These are phyloP conservation scores for Meloidogyne floridensis DNA, from an alignment of 1,140 invertebrate species.

Conservation along the genomic window DNA sequence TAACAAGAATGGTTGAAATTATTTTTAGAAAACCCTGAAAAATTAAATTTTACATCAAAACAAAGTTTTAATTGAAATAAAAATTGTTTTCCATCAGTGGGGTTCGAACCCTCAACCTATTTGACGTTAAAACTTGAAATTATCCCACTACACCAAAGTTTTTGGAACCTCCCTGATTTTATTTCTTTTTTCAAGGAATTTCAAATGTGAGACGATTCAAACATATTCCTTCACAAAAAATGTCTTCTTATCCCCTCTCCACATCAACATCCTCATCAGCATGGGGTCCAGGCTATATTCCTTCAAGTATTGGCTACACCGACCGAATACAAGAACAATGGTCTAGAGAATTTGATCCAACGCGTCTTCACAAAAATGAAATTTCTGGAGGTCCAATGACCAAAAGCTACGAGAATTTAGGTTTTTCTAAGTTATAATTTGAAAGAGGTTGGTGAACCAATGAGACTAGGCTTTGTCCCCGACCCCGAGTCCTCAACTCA, in stretches of 20 bases:
- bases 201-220: neutral
- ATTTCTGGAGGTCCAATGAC: conserved; percentile 38
- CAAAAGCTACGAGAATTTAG: conserved; percentile 33
- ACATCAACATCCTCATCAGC: neutral
- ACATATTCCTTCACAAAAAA: neutral
- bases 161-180: too few relatives aligned
- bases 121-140: too few relatives aligned
- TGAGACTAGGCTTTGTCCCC: too few relatives aligned
- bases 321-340: neutral
- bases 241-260: neutral
- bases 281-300: neutral
- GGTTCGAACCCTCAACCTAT: too few relatives aligned
- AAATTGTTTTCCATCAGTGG: too few relatives aligned
- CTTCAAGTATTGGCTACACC: neutral
- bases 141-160: too few relatives aligned
- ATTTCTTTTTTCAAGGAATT: neutral
- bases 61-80: too few relatives aligned
- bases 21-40: too few relatives aligned
- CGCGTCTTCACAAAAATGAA: conserved; percentile 35
- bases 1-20: too few relatives aligned
- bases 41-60: too few relatives aligned
- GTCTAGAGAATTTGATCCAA: conserved; percentile 31
- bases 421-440: neutral
- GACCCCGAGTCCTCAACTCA: too few relatives aligned
- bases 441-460: too few relatives aligned